A percentile compares a stretch with the other conserved stretches of the same genome.
These are phyloP conservation scores for Sinohyriopsis cumingii DNA, from an alignment of 2,888 invertebrate species.

Conservation along the genomic window DNA sequence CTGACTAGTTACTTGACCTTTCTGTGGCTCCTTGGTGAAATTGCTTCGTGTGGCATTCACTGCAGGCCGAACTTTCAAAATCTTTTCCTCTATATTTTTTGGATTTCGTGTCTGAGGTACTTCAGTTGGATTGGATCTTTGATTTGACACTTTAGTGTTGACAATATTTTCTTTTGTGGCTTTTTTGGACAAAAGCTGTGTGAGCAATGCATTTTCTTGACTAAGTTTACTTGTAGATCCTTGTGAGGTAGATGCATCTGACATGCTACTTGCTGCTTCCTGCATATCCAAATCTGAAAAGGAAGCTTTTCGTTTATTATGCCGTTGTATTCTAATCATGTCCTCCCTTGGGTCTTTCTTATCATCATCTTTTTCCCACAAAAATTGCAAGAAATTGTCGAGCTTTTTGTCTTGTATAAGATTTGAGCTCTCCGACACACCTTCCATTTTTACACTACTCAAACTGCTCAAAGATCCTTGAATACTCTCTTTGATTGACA, in stretches of 20 bases:
- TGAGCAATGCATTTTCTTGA: constrained; percentile 62
- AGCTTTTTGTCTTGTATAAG: constrained; percentile 31
- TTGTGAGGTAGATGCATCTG: constrained; percentile 3
- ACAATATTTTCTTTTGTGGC: constrained; percentile 57
- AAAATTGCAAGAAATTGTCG: constrained; percentile 44
- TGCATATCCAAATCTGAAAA: constrained; percentile 47
- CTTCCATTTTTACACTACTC: no score
- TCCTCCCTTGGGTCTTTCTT: constrained; percentile 26
- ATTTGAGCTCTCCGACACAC: constrained; percentile 1
- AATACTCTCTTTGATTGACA: no score
- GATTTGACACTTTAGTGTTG: constrained; percentile 55
- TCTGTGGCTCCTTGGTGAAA: constrained; percentile 5
- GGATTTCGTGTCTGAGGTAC: constrained; percentile 76
- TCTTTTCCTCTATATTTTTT: constrained; percentile 49
- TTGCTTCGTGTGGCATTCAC: constrained; percentile 5
- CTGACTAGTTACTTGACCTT: constrained; percentile 21
- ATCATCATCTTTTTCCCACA: constrained; percentile 58
- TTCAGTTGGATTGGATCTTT: constrained; percentile 41
- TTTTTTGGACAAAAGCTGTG: constrained; percentile 62
- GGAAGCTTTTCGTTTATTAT: constrained; percentile 51
- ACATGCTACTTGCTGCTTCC: constrained; percentile 11
- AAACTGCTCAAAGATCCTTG: no score
- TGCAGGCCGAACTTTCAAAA: constrained; percentile 45
- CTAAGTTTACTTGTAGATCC: constrained; percentile 41
- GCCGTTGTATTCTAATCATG: constrained; percentile 25